These are phyloP conservation scores for Halictus ligatus DNA, from an alignment of 2,888 invertebrate genomes.

Conservation along the genomic window DNA sequence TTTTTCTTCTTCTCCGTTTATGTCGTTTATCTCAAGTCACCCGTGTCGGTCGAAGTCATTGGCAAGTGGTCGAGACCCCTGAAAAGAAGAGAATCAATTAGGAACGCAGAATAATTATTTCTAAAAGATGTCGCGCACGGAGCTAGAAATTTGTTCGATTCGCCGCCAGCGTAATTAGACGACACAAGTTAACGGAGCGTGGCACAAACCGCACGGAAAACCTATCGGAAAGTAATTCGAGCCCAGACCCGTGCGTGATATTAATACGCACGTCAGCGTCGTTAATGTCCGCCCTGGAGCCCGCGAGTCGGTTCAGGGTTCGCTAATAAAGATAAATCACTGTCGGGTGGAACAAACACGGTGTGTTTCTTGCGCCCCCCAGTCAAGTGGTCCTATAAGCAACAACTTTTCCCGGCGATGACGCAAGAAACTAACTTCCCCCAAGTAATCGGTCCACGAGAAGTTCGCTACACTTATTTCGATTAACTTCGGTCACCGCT, in stretches of 20 bases:
- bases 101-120: no score
- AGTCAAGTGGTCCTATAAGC: background rate
- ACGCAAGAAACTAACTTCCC: background rate
- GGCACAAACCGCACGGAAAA: background rate
- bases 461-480: slow-evolving; percentile 2
- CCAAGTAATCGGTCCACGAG: background rate
- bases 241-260: background rate
- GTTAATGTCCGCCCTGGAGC: background rate
- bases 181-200: background rate
- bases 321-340: background rate
- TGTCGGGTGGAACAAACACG: background rate
- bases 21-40: slow-evolving; percentile 25
- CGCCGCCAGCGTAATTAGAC: background rate
- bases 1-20: background rate
- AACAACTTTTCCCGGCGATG: background rate
- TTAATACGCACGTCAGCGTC: background rate
- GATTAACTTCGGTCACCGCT: background rate
- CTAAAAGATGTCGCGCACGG: no score
- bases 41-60: no score
- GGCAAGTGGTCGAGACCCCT: no score
- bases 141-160: background rate
- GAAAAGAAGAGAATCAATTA: no score
- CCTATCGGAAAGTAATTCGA: slow-evolving; percentile 2
- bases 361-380: background rate
- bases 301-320: background rate